Base-by-base conservation (phyloP, 1,140 invertebrate genomes). In the Marisa cornuarietis region DNA sequence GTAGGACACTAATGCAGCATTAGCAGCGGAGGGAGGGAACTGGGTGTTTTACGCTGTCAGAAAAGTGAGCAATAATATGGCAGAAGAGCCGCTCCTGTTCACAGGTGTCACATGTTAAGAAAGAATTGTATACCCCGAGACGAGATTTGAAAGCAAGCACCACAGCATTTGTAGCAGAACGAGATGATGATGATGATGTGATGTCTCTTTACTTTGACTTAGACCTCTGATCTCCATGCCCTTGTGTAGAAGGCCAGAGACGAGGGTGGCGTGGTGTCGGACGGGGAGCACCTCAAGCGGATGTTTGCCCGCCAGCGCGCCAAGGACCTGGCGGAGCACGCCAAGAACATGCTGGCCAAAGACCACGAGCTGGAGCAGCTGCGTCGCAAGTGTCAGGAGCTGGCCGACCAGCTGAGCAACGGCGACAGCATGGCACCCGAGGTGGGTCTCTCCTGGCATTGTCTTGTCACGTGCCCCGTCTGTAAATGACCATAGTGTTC, bases 361-460 rank as follows among this genome's bases (percentile, higher is more conserved):
- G 92, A 92, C 77, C 83, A 86, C 20, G 91, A 92, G 83, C 91
- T 92, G 62, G 90, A 91, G 75, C 84, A 89, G 26, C 87, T 92
- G 54, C 88, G 91, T 63, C 88, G 87, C 61, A 88, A 91, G 73
- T 91, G 91, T 82, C 89, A 90, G 68, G 87, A 90, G 58, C 86
- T 92, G n/a, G 86, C 87, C 14, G 87, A 89, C 76, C 83, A 85
- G 62, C 87, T 90, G 24, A 86, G 87, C 73, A 87, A 87, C 68
- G 82, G 84, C n/a, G 85, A 87, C 54, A 80, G 85, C 61, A 76
- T 84, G 52, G 84, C 83, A 52, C 85, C 88, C 49, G 83, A 87
- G 85, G 88, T 89, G 80, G 76, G 78, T 22, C n/a, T 31, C 54
- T 58, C 54, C 2, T 58, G 16, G 11, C 3, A 9, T 74, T 14